These are phyloP conservation scores for Watsonalla cultraria DNA, from an alignment of 2,888 invertebrate species.

Conservation along the genomic window DNA sequence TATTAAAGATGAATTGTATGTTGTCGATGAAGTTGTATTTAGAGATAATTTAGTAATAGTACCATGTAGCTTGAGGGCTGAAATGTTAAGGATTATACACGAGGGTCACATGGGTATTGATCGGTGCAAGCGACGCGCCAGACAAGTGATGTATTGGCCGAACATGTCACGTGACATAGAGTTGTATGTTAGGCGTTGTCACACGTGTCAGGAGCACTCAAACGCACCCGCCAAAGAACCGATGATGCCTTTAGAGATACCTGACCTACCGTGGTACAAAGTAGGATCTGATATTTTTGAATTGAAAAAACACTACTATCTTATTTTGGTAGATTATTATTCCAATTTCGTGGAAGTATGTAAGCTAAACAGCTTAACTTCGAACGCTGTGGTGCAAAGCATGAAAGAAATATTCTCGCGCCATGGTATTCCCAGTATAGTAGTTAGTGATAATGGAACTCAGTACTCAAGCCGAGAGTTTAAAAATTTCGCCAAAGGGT, in stretches of 20 bases:
- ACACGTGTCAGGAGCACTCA: slow-evolving; percentile 2
- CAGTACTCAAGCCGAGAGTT: too few species aligned
- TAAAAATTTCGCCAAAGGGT: too few species aligned
- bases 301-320: neutral
- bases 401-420: neutral
- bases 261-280: neutral
- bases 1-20: neutral
- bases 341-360: slow-evolving; percentile 5
- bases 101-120: slow-evolving; percentile 4
- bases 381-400: neutral
- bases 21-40: neutral
- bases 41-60: slow-evolving; percentile 3
- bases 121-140: slow-evolving; percentile 2
- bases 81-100: slow-evolving; percentile 2
- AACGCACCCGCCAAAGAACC: neutral
- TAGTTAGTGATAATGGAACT: too few species aligned
- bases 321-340: slow-evolving; percentile 5
- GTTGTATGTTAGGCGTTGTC: neutral
- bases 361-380: neutral
- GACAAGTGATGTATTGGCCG: slow-evolving; percentile 7
- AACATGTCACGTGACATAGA: slow-evolving; percentile 6
- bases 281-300: neutral
- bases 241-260: neutral
- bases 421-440: too few species aligned
- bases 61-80: neutral